Conservation (phyloP, 1,140 invertebrate genomes). For the Aradophagus sp. region DNA sequence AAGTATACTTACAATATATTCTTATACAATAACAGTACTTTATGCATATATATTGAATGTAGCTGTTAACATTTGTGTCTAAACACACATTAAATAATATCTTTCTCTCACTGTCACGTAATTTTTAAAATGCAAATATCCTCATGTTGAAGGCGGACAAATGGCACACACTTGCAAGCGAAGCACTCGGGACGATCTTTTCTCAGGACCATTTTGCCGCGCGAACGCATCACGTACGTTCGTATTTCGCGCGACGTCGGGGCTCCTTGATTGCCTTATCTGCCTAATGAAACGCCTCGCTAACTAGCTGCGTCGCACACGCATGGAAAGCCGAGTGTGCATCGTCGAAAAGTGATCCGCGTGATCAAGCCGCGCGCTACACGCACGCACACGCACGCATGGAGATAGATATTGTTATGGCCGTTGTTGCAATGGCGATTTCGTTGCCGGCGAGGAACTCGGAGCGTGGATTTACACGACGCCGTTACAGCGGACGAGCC, state of each 20-base stretch:
- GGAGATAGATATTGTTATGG: slow-evolving; percentile 57
- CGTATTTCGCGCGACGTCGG: slow-evolving; percentile 54
- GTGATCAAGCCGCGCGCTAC: too few species aligned
- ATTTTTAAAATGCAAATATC: too few species aligned
- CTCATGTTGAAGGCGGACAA: slow-evolving; percentile 26
- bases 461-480: slow-evolving; percentile 52
- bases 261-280: slow-evolving; percentile 70
- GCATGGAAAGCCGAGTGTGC: slow-evolving; percentile 22
- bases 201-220: slow-evolving; percentile 41
- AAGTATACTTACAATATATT: too few species aligned
- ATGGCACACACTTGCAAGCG: slow-evolving; percentile 29
- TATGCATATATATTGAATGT: too few species aligned
- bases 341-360: slow-evolving; percentile 16
- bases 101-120: too few species aligned
- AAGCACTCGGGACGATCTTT: slow-evolving; percentile 36
- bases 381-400: slow-evolving; percentile 4
- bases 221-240: slow-evolving; percentile 36
- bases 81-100: too few species aligned
- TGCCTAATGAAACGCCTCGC: slow-evolving; percentile 72
- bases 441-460: slow-evolving; percentile 33
- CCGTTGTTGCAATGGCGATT: slow-evolving; percentile 57
- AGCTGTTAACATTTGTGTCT: too few species aligned
- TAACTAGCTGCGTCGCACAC: slow-evolving; percentile 62
- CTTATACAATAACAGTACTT: too few species aligned
- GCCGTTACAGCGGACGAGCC: slow-evolving; percentile 39